These are phyloP conservation scores for Sylvilagus floridanus DNA, from an alignment of 2,797 vertebrate species.

Conservation along the genomic window DNA sequence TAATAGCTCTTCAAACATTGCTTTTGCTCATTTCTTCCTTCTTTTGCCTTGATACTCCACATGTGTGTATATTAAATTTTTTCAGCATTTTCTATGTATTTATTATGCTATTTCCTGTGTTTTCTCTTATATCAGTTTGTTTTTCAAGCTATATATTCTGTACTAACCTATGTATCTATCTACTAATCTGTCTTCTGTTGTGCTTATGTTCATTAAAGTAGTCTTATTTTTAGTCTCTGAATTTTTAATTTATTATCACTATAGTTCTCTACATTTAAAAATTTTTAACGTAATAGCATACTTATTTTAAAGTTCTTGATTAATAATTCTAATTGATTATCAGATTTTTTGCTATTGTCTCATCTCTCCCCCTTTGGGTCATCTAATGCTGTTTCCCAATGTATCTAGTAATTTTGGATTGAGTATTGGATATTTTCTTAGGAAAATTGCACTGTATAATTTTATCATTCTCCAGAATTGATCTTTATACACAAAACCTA, in stretches of 20 bases:
- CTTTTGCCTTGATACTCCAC: neutral
- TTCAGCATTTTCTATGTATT: neutral
- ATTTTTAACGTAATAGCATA: neutral
- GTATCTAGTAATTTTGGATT: conserved; percentile 16
- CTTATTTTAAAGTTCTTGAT: neutral
- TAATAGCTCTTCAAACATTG: neutral
- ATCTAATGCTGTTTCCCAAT: neutral
- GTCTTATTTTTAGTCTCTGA: neutral
- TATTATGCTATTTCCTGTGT: neutral
- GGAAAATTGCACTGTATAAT: conserved; percentile 15
- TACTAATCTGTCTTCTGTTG: neutral
- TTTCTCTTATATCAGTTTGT: neutral
- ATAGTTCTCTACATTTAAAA: neutral
- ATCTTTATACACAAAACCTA: neutral
- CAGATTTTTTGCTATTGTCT: neutral
- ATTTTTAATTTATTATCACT: conserved; percentile 48
- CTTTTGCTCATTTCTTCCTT: neutral
- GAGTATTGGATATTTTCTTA: conserved; percentile 7
- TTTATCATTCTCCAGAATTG: conserved; percentile 35
- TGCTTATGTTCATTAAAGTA: neutral
- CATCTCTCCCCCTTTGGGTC: neutral
- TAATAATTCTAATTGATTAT: neutral
- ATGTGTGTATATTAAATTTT: neutral
- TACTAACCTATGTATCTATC: neutral
- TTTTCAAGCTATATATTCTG: neutral